Conservation (phyloP, 2,113 vertebrate species). For the Speoplatyrhinus poulsoni region DNA sequence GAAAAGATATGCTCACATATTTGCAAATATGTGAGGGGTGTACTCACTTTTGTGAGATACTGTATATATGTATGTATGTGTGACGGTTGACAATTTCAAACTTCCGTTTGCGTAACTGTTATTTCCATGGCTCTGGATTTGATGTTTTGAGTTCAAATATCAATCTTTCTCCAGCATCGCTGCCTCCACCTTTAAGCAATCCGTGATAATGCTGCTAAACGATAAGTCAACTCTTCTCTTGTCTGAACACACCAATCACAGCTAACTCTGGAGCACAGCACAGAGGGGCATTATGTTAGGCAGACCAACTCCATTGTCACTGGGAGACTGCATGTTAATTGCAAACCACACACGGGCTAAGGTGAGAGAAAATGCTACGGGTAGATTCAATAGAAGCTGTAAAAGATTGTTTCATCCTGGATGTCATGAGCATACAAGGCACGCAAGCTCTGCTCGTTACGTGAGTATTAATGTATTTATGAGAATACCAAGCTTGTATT, state of each 20-base stretch:
- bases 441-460: conserved; percentile 5
- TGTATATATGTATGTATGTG: too few relatives aligned
- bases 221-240: conserved; percentile 7
- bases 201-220: too few relatives aligned
- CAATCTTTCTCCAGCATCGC: too few relatives aligned
- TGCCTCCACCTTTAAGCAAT: too few relatives aligned
- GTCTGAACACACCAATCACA: conserved; percentile 31
- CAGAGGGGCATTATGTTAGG: conserved; percentile 51
- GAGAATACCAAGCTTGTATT: conserved; percentile 32
- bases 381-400: conserved; percentile 15
- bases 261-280: conserved; percentile 41
- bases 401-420: conserved; percentile 16
- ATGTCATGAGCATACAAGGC: conserved; percentile 22
- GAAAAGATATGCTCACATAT: too few relatives aligned
- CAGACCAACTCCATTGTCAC: conserved; percentile 40
- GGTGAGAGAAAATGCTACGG: conserved; percentile 25
- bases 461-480: not conserved
- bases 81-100: too few relatives aligned
- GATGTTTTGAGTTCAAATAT: too few relatives aligned
- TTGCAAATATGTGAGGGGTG: too few relatives aligned
- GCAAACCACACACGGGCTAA: conserved; percentile 20
- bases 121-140: too few relatives aligned
- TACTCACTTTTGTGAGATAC: too few relatives aligned
- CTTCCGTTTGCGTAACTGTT: too few relatives aligned
- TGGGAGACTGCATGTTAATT: conserved; percentile 23